Evolutionary conservation across 2,797 vertebrate species (phyloP), one percentile per base, ranked within the genome.

Genomic region (Sebastes trivittatus): DNA sequence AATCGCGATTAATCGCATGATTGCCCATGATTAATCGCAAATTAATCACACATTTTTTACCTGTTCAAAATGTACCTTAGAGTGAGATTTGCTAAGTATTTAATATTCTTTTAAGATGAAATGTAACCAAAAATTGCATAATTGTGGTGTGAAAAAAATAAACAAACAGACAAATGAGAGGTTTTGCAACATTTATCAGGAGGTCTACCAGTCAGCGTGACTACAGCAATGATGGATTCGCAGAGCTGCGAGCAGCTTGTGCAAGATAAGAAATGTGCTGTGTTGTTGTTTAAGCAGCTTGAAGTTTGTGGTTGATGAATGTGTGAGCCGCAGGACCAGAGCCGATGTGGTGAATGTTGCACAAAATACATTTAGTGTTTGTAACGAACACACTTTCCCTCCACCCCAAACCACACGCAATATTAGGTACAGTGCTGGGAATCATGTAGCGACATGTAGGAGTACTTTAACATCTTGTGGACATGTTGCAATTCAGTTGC

Each of bases 191-290:
- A 63, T 58, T 70, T 38, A 72, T 29, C 30, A 4, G 18, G 32
- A 20, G 25, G 7, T 25, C 27, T 34, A n/a, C 2, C 34, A 23
- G 60, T 74, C 69, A 71, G 60, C 58, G 20, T 74, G 56, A 84
- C 73, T 14, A 14, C 4, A 20, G 60, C 20, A 36, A 23, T 14
- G 14, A 80, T 85, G 84, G 85, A 11, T 49, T 0, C 58, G 78
- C 62, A 67, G 27, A 68, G 76, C 55, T 72, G 67, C 2, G 7
- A 32, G 34, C 46, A 61, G 77, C 36, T 64, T 25, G 65, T 75
- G 30, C 32, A 54, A 46, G 74, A 85, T 81, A 85, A 80, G 30
- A 77, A 46, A 71, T 38, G 59, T 38, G 22, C 30, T 13, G 66
- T 36, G 77, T 42, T 69, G 58, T 16, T 29, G 36, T 49, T 77